Conservation (phyloP, 2,797 vertebrate genomes). For the Yasuhikotakia modesta region DNA sequence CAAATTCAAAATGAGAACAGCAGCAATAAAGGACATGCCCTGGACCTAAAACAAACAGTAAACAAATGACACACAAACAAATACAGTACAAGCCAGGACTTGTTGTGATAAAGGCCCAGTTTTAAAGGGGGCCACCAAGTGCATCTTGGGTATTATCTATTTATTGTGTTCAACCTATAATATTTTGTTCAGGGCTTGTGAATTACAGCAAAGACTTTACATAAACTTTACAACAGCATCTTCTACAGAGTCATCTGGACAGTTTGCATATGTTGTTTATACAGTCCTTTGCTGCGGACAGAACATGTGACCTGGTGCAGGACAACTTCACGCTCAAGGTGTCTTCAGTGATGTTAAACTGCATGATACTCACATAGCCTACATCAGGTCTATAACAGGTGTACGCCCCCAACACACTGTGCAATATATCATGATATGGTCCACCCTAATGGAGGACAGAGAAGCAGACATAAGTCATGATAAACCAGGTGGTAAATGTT, state of each 20-base stretch:
- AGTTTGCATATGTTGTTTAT: slow-evolving; percentile 6
- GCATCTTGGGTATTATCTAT: too few species aligned
- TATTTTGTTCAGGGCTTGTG: background rate
- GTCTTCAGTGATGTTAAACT: background rate
- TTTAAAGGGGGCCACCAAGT: too few species aligned
- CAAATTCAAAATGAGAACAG: slow-evolving; percentile 95
- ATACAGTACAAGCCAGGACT: slow-evolving; percentile 11
- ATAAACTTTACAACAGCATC: background rate
- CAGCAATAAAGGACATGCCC: slow-evolving; percentile 98
- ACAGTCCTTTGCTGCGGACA: background rate
- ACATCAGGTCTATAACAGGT: slow-evolving; percentile 97
- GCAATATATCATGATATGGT: slow-evolving; percentile 95
- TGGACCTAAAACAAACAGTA: slow-evolving; percentile 81
- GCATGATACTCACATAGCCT: slow-evolving; percentile 86
- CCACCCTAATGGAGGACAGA: slow-evolving; percentile 83
- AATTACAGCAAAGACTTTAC: background rate
- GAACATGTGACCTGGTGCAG: slow-evolving; percentile 1
- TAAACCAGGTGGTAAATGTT: too few species aligned
- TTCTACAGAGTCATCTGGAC: background rate
- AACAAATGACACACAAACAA: slow-evolving; percentile 21
- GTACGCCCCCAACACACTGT: slow-evolving; percentile 94
- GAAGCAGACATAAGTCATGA: too few species aligned
- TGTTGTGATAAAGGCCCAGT: too few species aligned
- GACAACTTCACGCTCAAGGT: background rate
- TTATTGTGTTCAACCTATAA: too few species aligned